Evolutionary conservation across 2,113 vertebrate species (phyloP).

Genomic region (Xenus cinereus): DNA sequence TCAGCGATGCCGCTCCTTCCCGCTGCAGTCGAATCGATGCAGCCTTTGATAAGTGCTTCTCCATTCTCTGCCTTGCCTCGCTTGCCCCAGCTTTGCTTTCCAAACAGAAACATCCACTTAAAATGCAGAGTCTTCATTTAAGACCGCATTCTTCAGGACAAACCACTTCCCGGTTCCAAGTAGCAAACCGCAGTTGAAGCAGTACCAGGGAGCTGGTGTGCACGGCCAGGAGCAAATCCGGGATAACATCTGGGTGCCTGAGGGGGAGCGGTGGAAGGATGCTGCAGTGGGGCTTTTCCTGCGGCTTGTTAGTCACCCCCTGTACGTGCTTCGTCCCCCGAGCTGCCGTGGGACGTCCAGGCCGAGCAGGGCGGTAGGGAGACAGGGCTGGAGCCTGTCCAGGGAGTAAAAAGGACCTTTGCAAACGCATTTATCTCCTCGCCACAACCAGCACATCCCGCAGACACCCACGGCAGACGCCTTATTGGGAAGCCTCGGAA

Average conservation of each 20-base stretch:
- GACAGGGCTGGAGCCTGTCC: too few relatives aligned
- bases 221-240: neutral
- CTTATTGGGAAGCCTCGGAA: neutral
- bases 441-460: neutral
- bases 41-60: neutral
- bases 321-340: neutral
- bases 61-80: neutral
- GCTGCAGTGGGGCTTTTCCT: neutral
- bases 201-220: neutral
- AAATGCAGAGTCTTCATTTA: neutral
- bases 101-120: neutral
- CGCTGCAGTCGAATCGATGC: neutral
- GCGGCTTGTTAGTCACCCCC: neutral
- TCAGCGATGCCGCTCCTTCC: neutral
- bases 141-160: neutral
- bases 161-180: neutral
- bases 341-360: too few relatives aligned
- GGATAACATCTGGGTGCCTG: neutral
- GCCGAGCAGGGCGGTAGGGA: neutral
- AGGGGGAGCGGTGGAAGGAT: neutral
- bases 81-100: slow-evolving; percentile 15
- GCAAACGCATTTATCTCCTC: neutral
- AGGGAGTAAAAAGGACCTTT: neutral
- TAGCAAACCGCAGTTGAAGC: neutral
- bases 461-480: neutral